Evolutionary conservation across 2,113 vertebrate species (phyloP), one percentile per base, ranked within the genome.

Genomic region (Gymnogyps californianus): DNA sequence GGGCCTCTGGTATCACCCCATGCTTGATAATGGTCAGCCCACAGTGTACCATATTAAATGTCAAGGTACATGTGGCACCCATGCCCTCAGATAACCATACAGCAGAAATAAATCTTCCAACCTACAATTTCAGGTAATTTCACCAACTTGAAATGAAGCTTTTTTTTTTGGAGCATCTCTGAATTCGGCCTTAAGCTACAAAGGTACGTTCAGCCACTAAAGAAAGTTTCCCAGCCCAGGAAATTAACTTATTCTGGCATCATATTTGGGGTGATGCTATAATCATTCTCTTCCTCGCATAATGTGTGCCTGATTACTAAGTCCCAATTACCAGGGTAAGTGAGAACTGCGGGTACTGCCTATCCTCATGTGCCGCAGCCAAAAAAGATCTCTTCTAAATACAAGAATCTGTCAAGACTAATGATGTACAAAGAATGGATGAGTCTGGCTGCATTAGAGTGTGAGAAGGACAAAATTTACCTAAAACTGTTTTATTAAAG

Each of bases 371-470:
- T 14, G 9, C 18, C 46, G 55, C 31, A 55, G 44, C 15, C 65
- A 58, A 17, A 46, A 59, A 16, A 17, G 2, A 49, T 24, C 40
- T 36, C 69, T 62, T 25, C 42, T 36, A 13, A 85, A 46, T 19
- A 2, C 0, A 4, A 66, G 12, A 65, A 19, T 13, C 20, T 40
- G 15, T 13, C 57, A 55, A 31, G n/a, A 55, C 3, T 55, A 36
- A 67, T 3, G 5, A n/a, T 2, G 7, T 2, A 32, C 42, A 55
- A 84, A 47, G 28, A 72, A 71, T 3, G 21, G 11, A 64, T n/a
- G 29, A 75, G 9, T 24, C 21, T 66, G 28, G 21, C 57, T 70
- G 28, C 0, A 0, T 12, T 16, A n/a, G 3, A 38, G 14, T 2
- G 0, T 16, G 13, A 89, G 19, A 64, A 61, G 34, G 25, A 54